Conservation (phyloP, 2,797 vertebrate species). For the Pseudocheirus occidentalis region DNA sequence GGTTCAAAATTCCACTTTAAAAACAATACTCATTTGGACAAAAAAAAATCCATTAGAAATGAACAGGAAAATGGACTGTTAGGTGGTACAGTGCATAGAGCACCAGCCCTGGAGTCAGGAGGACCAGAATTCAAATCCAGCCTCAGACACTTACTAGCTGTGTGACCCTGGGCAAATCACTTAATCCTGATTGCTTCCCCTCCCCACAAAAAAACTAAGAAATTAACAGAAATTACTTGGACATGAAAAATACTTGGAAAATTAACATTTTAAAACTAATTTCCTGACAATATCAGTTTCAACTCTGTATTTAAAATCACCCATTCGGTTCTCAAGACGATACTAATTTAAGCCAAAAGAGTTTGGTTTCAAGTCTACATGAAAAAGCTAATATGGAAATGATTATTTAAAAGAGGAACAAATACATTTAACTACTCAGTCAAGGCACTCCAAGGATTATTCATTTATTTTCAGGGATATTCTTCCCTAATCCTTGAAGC, state of each 20-base stretch:
- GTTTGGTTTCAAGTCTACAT: neutral
- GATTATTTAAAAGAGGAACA: neutral
- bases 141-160: neutral
- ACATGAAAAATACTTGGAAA: neutral
- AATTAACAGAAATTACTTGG: neutral
- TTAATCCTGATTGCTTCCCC: neutral
- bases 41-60: neutral
- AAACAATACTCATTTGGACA: constrained; percentile 26
- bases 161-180: neutral
- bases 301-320: neutral
- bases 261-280: neutral
- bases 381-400: neutral
- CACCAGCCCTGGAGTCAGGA: neutral
- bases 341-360: neutral
- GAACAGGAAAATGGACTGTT: neutral
- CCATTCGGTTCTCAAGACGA: neutral
- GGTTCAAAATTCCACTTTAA: constrained; percentile 44
- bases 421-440: neutral
- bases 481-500: neutral
- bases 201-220: neutral
- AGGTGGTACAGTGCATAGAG: neutral
- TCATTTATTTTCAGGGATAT: neutral
- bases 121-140: neutral
- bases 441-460: neutral
- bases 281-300: neutral